phyloP scores from a whole-genome alignment of 2,888 invertebrate species.

The Acanthopleura granulata region DNA sequence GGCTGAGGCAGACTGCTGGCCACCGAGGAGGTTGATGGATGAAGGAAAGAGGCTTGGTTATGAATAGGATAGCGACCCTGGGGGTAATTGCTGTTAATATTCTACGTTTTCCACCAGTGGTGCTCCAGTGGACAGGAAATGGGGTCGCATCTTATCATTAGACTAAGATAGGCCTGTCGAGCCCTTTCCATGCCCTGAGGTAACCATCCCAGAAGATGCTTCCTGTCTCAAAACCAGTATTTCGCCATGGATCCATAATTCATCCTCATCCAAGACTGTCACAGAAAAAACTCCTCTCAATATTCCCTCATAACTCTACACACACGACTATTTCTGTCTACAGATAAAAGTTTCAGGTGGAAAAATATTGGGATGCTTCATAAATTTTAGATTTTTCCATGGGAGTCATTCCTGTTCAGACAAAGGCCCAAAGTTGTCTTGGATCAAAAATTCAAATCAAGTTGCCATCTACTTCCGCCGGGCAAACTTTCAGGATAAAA shows the following conservation, averaged over 20 bases:
- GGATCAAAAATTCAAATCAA: too few species aligned
- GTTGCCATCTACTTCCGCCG: too few species aligned
- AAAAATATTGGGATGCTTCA: too few species aligned
- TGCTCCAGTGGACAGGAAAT: constrained; percentile 15
- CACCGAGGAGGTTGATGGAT: background rate
- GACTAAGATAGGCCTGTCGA: constrained; percentile 13
- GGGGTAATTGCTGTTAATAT: constrained; percentile 16
- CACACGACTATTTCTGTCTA: too few species aligned
- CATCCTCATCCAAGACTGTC: constrained; percentile 7
- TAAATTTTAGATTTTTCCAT: too few species aligned
- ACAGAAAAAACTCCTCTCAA: background rate
- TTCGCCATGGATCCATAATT: constrained; percentile 15
- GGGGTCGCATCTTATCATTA: constrained; percentile 19
- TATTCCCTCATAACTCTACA: too few species aligned
- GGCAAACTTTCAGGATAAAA: too few species aligned
- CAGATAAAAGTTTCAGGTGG: too few species aligned
- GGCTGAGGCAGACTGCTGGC: background rate
- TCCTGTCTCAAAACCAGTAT: constrained; percentile 11
- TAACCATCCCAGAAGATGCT: constrained; percentile 5
- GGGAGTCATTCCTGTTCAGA: too few species aligned
- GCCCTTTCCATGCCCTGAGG: constrained; percentile 3
- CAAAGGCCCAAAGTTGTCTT: too few species aligned
- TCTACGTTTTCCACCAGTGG: background rate
- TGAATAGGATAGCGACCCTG: constrained; percentile 18
- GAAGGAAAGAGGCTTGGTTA: background rate